These are phyloP conservation scores for Drosophila infuscata DNA, from an alignment of 2,888 invertebrate species.

Conservation along the genomic window DNA sequence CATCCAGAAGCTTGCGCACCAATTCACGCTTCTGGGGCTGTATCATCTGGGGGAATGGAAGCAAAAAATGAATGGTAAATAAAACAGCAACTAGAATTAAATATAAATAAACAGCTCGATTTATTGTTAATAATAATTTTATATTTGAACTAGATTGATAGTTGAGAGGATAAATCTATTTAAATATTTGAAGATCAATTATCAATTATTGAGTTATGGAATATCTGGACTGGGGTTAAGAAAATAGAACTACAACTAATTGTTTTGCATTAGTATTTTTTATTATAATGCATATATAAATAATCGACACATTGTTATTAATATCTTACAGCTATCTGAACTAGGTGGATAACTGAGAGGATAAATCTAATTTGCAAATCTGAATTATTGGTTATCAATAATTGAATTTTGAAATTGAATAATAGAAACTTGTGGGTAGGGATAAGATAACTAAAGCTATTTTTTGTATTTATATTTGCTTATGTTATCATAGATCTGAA, in stretches of 20 bases:
- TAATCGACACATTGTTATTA: not conserved
- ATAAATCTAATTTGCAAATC: not conserved
- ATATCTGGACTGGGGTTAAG: not conserved
- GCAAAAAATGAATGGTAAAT: not conserved
- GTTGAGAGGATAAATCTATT: not conserved
- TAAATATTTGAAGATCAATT: not conserved
- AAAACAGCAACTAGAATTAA: not conserved
- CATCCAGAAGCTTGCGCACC: slow-evolving; percentile 90
- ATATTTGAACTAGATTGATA: not conserved
- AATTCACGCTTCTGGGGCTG: slow-evolving; percentile 96
- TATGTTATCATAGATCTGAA: not conserved
- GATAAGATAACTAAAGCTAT: too few relatives aligned
- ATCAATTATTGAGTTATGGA: not conserved
- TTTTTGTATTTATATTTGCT: not conserved
- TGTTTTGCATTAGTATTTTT: too few relatives aligned
- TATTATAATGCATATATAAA: too few relatives aligned
- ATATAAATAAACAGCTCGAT: not conserved
- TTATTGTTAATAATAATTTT: not conserved
- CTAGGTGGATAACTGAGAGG: not conserved
- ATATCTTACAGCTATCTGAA: too few relatives aligned
- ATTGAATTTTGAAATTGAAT: not conserved
- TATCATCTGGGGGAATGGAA: slow-evolving; percentile 87
- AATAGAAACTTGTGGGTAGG: not conserved
- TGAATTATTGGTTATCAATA: not conserved
- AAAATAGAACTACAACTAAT: not conserved